Conservation (phyloP, 2,888 invertebrate genomes). For the Fragum whitleyi region DNA sequence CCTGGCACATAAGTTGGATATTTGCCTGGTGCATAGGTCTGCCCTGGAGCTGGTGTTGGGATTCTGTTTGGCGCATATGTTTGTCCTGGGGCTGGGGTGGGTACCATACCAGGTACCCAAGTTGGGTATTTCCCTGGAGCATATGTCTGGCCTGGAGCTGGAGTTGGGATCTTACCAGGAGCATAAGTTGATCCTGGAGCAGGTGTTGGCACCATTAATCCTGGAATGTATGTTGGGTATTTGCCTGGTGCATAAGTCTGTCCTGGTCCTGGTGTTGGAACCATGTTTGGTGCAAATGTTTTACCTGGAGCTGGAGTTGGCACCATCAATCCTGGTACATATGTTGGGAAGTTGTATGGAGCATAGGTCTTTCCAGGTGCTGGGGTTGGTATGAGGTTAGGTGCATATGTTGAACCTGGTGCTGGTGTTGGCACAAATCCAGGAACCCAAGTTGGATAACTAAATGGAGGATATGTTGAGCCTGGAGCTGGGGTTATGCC, state of each 20-base stretch:
- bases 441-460: constrained; percentile 53
- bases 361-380: constrained; percentile 63
- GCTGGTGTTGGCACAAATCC: constrained; percentile 61
- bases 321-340: constrained; percentile 60
- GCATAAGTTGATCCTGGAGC: constrained; percentile 50
- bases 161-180: constrained; percentile 59
- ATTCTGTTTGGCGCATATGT: constrained; percentile 50
- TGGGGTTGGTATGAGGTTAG: constrained; percentile 62
- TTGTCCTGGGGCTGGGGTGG: constrained; percentile 59
- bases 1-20: constrained; percentile 43
- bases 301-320: constrained; percentile 61
- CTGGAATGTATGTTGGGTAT: constrained; percentile 52
- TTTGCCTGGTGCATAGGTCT: constrained; percentile 43
- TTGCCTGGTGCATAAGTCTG: constrained; percentile 53
- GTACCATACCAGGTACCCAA: constrained; percentile 53
- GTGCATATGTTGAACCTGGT: constrained; percentile 60
- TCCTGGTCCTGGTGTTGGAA: constrained; percentile 63
- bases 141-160: constrained; percentile 56
- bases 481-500: constrained; percentile 47
- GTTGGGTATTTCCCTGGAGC: constrained; percentile 52
- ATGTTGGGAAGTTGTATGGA: constrained; percentile 64
- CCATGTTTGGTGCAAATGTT: constrained; percentile 62
- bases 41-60: constrained; percentile 53
- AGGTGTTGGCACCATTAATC: constrained; percentile 58
- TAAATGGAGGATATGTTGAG: constrained; percentile 58